Conservation (phyloP, 2,113 vertebrate species). For the Hemibagrus wyckioides region DNA sequence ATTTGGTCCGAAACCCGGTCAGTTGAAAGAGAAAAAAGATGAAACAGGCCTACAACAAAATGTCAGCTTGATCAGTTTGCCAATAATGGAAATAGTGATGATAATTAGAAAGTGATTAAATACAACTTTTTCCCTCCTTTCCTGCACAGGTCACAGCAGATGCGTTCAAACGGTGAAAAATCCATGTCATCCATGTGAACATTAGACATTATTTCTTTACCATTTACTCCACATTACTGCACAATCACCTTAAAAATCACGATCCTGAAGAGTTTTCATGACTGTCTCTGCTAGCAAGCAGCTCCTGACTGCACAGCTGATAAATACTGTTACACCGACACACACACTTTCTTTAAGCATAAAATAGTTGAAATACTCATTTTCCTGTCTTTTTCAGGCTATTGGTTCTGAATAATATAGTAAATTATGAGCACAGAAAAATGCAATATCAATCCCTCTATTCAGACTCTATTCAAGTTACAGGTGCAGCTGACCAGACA, state of each 20-base stretch:
- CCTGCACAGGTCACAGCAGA: neutral
- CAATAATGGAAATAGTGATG: neutral
- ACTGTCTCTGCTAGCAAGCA: neutral
- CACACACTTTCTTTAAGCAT: neutral
- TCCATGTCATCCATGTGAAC: neutral
- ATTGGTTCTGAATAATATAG: neutral
- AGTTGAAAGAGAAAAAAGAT: neutral
- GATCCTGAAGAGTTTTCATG: neutral
- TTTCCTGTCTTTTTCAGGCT: neutral
- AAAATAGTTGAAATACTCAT: neutral
- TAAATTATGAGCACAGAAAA: neutral
- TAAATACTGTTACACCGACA: neutral
- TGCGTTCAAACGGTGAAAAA: neutral
- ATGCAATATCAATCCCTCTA: neutral
- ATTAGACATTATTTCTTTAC: neutral
- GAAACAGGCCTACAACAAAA: neutral
- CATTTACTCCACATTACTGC: neutral
- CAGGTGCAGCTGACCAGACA: slow-evolving; percentile 7
- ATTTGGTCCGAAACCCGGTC: neutral
- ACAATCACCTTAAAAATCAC: neutral
- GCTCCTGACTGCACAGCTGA: neutral
- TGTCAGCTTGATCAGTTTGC: neutral
- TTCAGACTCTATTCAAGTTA: slow-evolving; percentile 22
- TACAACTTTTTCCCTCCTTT: neutral
- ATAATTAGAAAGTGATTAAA: neutral